Percentiles rank a stretch among this genome's conserved stretches.
Conservation (phyloP, 1,140 invertebrate species). For the Lordiphosa mommai region DNA sequence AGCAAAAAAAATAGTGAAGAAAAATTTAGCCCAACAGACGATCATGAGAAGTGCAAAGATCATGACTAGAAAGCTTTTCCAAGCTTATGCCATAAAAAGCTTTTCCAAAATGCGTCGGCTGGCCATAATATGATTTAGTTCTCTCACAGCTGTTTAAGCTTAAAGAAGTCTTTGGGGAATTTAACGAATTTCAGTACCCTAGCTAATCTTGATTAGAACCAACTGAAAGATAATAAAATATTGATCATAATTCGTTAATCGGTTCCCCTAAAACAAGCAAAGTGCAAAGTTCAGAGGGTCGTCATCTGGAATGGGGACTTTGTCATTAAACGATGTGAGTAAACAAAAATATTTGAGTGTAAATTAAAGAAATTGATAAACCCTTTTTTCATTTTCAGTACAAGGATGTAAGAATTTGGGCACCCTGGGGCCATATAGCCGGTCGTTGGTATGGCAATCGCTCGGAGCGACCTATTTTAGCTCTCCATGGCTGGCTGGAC, state of each 20-base stretch:
- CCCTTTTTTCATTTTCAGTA: constrained; percentile 23
- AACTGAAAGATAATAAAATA: constrained; percentile 11
- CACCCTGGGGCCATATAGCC: constrained; percentile 84
- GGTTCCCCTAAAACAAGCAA: background rate
- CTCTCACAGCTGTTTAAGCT: background rate
- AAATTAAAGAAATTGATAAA: background rate
- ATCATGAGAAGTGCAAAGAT: background rate
- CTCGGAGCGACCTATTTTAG: constrained; percentile 83
- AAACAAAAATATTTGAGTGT: background rate
- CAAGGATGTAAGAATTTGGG: constrained; percentile 83
- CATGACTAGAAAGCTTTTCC: background rate
- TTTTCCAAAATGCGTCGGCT: background rate
- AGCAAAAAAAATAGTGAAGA: too few relatives aligned
- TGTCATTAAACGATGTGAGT: constrained; percentile 55
- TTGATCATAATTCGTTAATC: background rate
- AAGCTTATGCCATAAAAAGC: background rate
- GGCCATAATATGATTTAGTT: background rate
- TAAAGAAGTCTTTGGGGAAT: background rate
- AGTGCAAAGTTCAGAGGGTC: constrained; percentile 17
- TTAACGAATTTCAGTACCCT: too few relatives aligned
- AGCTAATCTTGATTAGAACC: background rate
- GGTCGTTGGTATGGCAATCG: constrained; percentile 85
- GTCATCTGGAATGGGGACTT: constrained; percentile 30
- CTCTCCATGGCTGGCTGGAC: constrained; percentile 88
- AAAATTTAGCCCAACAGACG: background rate